Evolutionary conservation across 2,888 invertebrate genomes (phyloP).

Genomic region (Sinhomidia bicolor): DNA sequence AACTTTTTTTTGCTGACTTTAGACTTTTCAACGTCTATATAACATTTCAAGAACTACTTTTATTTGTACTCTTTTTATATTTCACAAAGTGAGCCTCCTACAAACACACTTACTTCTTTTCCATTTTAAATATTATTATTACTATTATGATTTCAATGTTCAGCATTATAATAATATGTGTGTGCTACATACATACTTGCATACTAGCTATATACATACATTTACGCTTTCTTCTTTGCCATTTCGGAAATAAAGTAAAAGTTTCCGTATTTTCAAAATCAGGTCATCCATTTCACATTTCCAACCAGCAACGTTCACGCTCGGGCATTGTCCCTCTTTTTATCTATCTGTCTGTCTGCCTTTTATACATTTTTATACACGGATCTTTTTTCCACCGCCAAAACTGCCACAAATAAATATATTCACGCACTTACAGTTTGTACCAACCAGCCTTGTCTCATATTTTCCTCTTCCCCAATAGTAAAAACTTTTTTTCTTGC

Average conservation of each 20-base stretch:
- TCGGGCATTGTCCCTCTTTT: neutral
- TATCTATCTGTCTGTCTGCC: neutral
- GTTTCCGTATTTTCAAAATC: slow-evolving; percentile 36
- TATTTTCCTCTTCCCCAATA: neutral
- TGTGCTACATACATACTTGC: neutral
- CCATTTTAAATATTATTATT: neutral
- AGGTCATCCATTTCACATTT: slow-evolving; percentile 39
- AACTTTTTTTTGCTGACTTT: slow-evolving; percentile 10
- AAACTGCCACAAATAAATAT: neutral
- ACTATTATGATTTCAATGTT: too few species aligned
- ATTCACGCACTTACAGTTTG: neutral
- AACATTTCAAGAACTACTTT: neutral
- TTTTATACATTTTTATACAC: neutral
- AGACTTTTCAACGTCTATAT: neutral
- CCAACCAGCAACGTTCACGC: slow-evolving; percentile 2
- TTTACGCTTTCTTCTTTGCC: neutral
- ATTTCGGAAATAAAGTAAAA: slow-evolving; percentile 16
- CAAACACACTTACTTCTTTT: neutral
- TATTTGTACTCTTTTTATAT: neutral
- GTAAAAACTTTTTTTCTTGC: slow-evolving; percentile 19
- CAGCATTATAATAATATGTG: neutral
- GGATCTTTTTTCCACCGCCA: neutral
- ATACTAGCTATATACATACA: neutral
- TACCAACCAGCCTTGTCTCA: neutral
- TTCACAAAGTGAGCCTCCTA: neutral